These are phyloP conservation scores for Ibidorhyncha struthersii DNA, from an alignment of 2,113 vertebrate genomes.

Conservation along the genomic window DNA sequence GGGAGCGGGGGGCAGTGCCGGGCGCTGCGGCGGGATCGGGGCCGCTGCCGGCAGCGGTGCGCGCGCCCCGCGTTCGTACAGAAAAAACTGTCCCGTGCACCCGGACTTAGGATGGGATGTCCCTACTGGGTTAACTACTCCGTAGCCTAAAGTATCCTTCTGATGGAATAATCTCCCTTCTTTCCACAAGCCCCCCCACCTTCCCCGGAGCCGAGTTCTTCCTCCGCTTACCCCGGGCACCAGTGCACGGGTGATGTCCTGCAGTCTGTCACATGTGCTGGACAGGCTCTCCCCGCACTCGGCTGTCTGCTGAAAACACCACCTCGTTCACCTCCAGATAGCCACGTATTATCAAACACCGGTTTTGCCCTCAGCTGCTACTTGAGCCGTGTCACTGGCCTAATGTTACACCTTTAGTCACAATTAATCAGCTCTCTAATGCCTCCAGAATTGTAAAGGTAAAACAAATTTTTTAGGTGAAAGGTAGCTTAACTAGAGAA, in stretches of 20 bases:
- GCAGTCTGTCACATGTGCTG: fast-evolving
- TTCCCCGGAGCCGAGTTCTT: background rate
- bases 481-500: background rate
- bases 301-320: background rate
- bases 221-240: fast-evolving
- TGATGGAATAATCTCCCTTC: fast-evolving
- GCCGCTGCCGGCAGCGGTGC: background rate
- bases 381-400: background rate
- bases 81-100: fast-evolving
- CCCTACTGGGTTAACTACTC: fast-evolving
- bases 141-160: fast-evolving
- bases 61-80: fast-evolving
- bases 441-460: background rate
- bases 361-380: background rate
- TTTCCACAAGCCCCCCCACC: background rate
- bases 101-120: fast-evolving
- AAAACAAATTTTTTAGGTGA: background rate
- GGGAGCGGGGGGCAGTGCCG: background rate
- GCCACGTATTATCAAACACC: fast-evolving
- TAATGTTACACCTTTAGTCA: background rate
- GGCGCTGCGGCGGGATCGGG: background rate
- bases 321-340: background rate
- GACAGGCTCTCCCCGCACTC: background rate
- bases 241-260: background rate
- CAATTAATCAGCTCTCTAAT: background rate